phyloP scores from a whole-genome alignment of 2,888 invertebrate genomes.

The Barypeithes pellucidus region DNA sequence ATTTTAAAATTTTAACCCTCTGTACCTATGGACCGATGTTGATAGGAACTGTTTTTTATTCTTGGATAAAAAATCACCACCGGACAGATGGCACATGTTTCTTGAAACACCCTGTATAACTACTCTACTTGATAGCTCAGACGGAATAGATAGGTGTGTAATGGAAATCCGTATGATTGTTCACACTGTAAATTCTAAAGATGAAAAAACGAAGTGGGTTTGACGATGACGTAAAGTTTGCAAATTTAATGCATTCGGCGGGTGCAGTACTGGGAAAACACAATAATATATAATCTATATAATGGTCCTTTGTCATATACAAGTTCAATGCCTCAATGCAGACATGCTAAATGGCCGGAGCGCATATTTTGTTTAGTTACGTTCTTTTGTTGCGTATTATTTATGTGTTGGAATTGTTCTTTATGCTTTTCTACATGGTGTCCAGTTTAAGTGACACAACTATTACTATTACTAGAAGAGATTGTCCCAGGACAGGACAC shows the following conservation, averaged over 20 bases:
- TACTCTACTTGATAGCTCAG: too few species aligned
- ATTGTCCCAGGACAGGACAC: too few species aligned
- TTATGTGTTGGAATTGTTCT: conserved; percentile 33
- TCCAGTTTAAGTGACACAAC: too few species aligned
- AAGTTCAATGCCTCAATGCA: conserved; percentile 62
- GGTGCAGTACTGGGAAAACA: conserved; percentile 43
- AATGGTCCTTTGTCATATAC: conserved; percentile 62
- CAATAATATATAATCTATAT: conserved; percentile 62
- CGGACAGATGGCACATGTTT: too few species aligned
- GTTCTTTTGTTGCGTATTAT: conserved; percentile 49
- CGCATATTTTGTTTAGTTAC: conserved; percentile 52
- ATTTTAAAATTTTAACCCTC: too few species aligned
- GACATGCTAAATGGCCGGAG: conserved; percentile 61
- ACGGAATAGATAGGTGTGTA: too few species aligned
- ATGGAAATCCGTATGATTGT: too few species aligned
- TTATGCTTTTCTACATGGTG: conserved; percentile 24
- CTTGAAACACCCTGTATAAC: too few species aligned
- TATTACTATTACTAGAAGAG: too few species aligned
- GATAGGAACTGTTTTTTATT: too few species aligned
- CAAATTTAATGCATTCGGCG: conserved; percentile 33
- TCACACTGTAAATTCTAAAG: conserved; percentile 8
- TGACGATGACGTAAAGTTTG: conserved; percentile 10
- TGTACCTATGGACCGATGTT: too few species aligned
- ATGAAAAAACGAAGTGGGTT: conserved; percentile 16
- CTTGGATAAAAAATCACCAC: too few species aligned